Evolutionary conservation across 2,888 invertebrate genomes (phyloP).

Genomic region (Clitarchus hookeri): DNA sequence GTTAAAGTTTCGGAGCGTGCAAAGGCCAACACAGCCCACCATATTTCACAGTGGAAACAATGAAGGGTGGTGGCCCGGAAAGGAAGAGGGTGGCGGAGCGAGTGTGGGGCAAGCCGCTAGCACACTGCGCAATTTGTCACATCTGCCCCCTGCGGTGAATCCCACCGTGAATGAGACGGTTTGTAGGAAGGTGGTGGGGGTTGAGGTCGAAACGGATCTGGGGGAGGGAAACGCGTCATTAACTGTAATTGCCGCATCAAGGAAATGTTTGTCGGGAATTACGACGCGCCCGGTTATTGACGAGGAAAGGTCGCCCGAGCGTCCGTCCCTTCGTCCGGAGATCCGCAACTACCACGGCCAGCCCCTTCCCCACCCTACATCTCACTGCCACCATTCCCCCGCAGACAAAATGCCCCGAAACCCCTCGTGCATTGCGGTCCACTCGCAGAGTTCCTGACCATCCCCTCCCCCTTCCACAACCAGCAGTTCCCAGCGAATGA

Average conservation of each 20-base stretch:
- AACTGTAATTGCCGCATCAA: constrained; percentile 14
- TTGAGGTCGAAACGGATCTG: not conserved
- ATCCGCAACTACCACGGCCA: not conserved
- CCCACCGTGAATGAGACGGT: too few relatives aligned
- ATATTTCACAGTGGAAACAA: not conserved
- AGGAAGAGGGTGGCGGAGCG: not conserved
- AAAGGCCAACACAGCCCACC: not conserved
- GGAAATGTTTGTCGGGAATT: constrained; percentile 10
- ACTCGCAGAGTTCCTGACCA: too few relatives aligned
- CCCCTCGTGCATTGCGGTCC: too few relatives aligned
- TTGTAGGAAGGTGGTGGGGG: not conserved
- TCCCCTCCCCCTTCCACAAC: too few relatives aligned
- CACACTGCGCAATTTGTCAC: constrained; percentile 5
- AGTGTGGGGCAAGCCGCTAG: not conserved
- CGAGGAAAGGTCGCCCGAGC: not conserved
- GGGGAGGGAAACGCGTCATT: constrained; percentile 9
- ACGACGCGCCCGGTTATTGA: not conserved
- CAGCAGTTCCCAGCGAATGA: too few relatives aligned
- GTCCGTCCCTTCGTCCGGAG: not conserved
- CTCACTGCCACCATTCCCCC: too few relatives aligned
- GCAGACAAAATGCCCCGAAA: too few relatives aligned
- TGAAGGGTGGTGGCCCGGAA: not conserved
- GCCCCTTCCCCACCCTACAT: too few relatives aligned
- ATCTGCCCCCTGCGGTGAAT: not conserved
- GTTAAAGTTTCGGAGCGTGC: not conserved